A percentile compares a stretch with the other conserved stretches of the same genome.
phyloP scores from a whole-genome alignment of 2,113 vertebrate species.

The Butorides virescens region DNA sequence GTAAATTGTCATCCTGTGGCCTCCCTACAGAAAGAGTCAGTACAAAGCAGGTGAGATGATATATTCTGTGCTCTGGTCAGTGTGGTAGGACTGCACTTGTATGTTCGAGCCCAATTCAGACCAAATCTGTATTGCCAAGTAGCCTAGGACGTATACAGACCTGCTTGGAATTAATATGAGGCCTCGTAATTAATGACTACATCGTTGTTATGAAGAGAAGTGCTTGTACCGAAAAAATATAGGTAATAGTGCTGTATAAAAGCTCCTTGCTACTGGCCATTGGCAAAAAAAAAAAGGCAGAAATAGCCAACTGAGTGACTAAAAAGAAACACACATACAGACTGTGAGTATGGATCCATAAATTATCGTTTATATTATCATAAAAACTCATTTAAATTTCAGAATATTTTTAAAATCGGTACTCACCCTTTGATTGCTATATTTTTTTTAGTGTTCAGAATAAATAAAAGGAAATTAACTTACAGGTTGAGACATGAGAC shows the following conservation, averaged over 20 bases:
- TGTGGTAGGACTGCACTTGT: not conserved
- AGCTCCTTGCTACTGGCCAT: not conserved
- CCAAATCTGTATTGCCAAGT: not conserved
- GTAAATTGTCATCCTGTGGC: not conserved
- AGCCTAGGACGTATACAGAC: not conserved
- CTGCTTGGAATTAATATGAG: not conserved
- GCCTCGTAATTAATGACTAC: not conserved
- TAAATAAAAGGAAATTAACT: constrained; percentile 59
- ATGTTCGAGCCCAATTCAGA: not conserved
- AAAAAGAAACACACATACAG: not conserved
- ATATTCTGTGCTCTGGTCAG: not conserved
- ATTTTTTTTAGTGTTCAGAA: constrained; percentile 21
- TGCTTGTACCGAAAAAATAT: not conserved
- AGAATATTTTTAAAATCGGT: constrained; percentile 14
- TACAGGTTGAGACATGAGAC: not conserved
- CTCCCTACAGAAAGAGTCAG: not conserved
- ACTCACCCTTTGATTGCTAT: constrained; percentile 43
- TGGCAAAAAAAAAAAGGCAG: not conserved
- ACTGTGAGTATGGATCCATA: constrained; percentile 26
- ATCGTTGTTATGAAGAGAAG: not conserved
- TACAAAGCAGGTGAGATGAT: not conserved
- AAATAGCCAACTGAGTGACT: not conserved
- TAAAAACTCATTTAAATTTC: constrained; percentile 64
- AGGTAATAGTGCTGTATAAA: not conserved
- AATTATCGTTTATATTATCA: constrained; percentile 47